Conservation (phyloP, 92 coral and sea anemone species). For the Blastomussa wellsi region DNA sequence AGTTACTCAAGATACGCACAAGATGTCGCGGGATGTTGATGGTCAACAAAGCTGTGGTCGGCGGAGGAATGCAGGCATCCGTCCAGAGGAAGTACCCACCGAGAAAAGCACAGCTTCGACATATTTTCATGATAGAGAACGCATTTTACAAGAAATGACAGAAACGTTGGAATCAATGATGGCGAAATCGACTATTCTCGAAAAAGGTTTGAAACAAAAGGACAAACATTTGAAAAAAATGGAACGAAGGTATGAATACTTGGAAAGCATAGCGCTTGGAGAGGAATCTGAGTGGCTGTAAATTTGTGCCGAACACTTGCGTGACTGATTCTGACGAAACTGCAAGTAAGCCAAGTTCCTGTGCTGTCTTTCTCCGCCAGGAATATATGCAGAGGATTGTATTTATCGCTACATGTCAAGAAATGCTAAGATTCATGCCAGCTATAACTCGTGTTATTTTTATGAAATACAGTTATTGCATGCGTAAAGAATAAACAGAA, state of each 20-base stretch:
- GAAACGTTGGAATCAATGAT: slow-evolving; percentile 69
- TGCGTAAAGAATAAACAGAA: no score
- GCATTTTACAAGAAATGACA: slow-evolving; percentile 55
- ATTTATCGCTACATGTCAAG: no score
- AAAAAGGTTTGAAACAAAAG: slow-evolving; percentile 60
- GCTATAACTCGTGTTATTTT: no score
- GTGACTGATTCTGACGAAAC: slow-evolving; percentile 3
- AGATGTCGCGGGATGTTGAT: neutral
- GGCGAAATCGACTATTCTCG: slow-evolving; percentile 48
- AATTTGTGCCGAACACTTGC: neutral
- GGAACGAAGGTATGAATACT: slow-evolving; percentile 72
- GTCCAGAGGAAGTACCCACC: neutral
- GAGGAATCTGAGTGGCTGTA: slow-evolving; percentile 84
- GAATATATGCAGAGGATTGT: no score
- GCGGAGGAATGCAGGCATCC: neutral
- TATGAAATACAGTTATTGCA: no score
- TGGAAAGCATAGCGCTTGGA: slow-evolving; percentile 84
- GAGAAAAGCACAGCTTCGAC: neutral
- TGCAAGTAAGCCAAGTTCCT: neutral
- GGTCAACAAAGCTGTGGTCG: neutral
- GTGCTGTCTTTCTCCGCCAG: neutral
- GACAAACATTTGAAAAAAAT: slow-evolving; percentile 64
- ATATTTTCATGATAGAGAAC: neutral
- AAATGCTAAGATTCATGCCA: no score
- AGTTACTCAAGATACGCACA: neutral